Evolutionary conservation across 2,888 invertebrate species (phyloP), one percentile per base, ranked within the genome.

Genomic region (Panopea generosa): DNA sequence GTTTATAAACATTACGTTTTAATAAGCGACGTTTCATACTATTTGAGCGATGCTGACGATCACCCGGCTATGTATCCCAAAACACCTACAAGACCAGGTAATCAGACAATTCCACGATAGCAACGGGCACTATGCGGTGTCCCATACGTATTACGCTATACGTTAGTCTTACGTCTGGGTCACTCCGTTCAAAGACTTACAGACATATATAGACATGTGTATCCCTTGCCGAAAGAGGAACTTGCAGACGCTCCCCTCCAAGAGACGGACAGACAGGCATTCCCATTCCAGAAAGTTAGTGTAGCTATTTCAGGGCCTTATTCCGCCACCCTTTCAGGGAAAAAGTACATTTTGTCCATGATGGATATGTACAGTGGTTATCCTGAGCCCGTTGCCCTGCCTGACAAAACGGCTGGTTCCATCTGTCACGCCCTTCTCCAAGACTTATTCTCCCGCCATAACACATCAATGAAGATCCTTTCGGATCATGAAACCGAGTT

Each of bases 261-360:
- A 62, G 73, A 74, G 56, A 77, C 82, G 3, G 71, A 82, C 24
- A 70, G 74, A 6, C 73, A 82, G 16, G 71, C 72, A 2, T 80
- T 59, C 59, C 66, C 77, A 3, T 52, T 60, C n/a, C 52, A 62
- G 22, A 59, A 49, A 22, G 1, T 67, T 9, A 22, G 47, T 29
- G 9, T 69, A 20, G 77, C 71, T 59, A 6, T 72, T 14, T 38
- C 52, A 22, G 77, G 77, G 2, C 71, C 67, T 3, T 77, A 66
- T 47, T 27, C 49, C 0, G 61, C 22, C 18, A 50, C 61, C 0
- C 6, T 66, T 4, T 66, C 66, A n/a, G 70, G 70, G 2, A 76
- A 76, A 20, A 71, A 57, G 55, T 61, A 77, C 52, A 70, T 77
- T 26, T n/a, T 81, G 2, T 26, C 40, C 24, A 67, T 81, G 49